Conservation (phyloP, 2,797 vertebrate genomes). For the Protonibea diacanthus region DNA sequence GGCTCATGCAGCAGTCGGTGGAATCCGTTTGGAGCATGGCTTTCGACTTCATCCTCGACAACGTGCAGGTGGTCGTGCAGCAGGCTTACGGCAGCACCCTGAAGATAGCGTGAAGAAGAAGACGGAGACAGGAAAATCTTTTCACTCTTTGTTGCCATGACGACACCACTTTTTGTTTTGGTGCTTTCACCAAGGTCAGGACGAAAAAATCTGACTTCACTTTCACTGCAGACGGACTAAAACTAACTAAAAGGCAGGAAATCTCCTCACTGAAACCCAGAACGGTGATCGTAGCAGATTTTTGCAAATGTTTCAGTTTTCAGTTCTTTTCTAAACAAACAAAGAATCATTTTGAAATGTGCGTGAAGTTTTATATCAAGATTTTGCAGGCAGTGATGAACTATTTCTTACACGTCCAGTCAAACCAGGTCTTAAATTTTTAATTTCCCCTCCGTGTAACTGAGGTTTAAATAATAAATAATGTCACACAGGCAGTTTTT, state of each 20-base stretch:
- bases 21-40: conserved; percentile 99
- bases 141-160: conserved; percentile 1
- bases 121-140: neutral
- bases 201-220: conserved; percentile 55
- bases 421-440: conserved; percentile 27
- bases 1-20: conserved; percentile 96
- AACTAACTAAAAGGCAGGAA: conserved; percentile 49
- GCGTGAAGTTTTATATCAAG: conserved; percentile 29
- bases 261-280: conserved; percentile 34
- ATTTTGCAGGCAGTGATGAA: conserved; percentile 20
- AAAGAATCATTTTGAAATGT: conserved; percentile 18
- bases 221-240: conserved; percentile 26
- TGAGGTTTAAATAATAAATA: conserved; percentile 24
- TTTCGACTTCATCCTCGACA: conserved; percentile 99
- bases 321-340: conserved; percentile 39
- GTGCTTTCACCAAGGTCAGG: conserved; percentile 10
- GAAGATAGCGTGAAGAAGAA: conserved; percentile 89
- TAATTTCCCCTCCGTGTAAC: conserved; percentile 5
- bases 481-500: conserved; percentile 13
- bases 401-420: conserved; percentile 13
- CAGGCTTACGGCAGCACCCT: conserved; percentile 97
- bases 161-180: conserved; percentile 9
- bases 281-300: conserved; percentile 52
- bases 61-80: conserved; percentile 97
- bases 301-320: conserved; percentile 39